Evolutionary conservation across 2,113 vertebrate species (phyloP).

Genomic region (Stictonetta naevosa): DNA sequence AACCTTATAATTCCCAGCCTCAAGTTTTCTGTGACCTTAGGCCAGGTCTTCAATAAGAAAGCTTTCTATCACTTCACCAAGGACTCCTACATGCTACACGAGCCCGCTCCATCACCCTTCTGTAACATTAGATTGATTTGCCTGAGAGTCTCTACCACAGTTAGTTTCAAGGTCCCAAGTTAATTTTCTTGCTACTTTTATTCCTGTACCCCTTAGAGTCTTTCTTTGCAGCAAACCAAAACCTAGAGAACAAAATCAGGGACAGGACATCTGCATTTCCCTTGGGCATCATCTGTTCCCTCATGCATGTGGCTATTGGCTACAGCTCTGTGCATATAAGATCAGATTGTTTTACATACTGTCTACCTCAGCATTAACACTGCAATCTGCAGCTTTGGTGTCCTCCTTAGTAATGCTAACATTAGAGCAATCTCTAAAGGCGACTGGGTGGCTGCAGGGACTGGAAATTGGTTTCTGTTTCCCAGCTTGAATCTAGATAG

Average conservation of each 20-base stretch:
- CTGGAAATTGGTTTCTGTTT: neutral
- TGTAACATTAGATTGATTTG: neutral
- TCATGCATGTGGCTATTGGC: slow-evolving; percentile 66
- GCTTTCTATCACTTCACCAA: slow-evolving; percentile 22
- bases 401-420: neutral
- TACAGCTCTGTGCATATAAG: slow-evolving; percentile 54
- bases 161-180: slow-evolving; percentile 37
- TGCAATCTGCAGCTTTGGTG: neutral
- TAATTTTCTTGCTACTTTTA: slow-evolving; percentile 48
- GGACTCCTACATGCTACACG: slow-evolving; percentile 3
- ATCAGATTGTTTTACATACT: slow-evolving; percentile 60
- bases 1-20: no score
- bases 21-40: neutral
- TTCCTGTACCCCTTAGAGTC: neutral
- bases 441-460: neutral
- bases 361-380: slow-evolving; percentile 50
- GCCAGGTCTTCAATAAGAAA: neutral
- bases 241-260: slow-evolving; percentile 13
- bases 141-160: neutral
- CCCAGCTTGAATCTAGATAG: slow-evolving; percentile 29
- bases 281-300: slow-evolving; percentile 63
- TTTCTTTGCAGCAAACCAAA: slow-evolving; percentile 23
- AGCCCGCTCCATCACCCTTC: neutral
- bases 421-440: neutral
- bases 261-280: slow-evolving; percentile 59